Evolutionary conservation across 2,888 invertebrate species (phyloP).

Genomic region (Mactromeris polynyma): DNA sequence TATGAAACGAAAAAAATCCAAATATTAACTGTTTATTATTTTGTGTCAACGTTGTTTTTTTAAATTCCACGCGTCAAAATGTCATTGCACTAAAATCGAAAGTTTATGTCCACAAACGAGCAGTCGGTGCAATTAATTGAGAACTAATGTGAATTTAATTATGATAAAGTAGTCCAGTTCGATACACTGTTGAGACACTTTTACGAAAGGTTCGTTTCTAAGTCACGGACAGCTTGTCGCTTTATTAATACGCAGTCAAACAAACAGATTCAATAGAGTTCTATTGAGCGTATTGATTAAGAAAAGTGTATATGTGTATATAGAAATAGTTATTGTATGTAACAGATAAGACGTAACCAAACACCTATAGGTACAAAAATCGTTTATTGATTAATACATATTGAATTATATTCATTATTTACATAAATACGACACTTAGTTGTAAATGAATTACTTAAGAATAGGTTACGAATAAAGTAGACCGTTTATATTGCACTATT

Average conservation of each 20-base stretch:
- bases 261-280: neutral
- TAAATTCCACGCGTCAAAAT: neutral
- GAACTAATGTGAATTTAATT: neutral
- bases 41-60: neutral
- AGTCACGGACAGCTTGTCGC: neutral
- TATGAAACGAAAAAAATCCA: too few species aligned
- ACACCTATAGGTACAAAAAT: neutral
- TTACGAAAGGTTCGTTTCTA: neutral
- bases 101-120: neutral
- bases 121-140: neutral
- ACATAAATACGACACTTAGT: neutral
- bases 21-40: neutral
- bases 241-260: neutral
- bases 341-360: neutral
- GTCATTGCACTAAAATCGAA: neutral
- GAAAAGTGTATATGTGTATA: neutral
- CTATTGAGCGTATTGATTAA: neutral
- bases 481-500: too few species aligned
- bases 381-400: constrained; percentile 2
- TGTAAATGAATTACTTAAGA: neutral
- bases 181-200: neutral
- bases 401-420: constrained; percentile 3
- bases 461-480: neutral
- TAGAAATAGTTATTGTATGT: neutral
- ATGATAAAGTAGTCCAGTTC: neutral